phyloP scores from a whole-genome alignment of 1,140 invertebrate species.

The Ladona fulva region DNA sequence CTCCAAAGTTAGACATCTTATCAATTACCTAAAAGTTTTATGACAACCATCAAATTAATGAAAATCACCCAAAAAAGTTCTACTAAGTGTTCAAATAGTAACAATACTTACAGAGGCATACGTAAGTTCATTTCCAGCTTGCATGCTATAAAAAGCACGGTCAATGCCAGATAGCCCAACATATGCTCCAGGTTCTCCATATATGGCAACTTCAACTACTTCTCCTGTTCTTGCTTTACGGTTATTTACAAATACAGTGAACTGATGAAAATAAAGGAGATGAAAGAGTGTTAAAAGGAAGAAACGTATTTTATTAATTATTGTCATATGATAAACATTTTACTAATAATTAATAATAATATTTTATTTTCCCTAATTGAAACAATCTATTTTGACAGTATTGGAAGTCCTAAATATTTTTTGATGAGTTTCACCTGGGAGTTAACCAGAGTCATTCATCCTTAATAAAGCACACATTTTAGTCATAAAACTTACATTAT shows the following conservation, averaged over 20 bases:
- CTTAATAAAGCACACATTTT: too few relatives aligned
- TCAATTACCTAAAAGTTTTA: background rate
- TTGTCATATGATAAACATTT: too few relatives aligned
- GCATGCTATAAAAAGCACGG: constrained; percentile 80
- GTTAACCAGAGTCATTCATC: too few relatives aligned
- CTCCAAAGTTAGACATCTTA: constrained; percentile 53
- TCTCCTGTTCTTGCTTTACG: constrained; percentile 87
- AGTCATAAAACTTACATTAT: constrained; percentile 57
- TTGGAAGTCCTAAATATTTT: too few relatives aligned
- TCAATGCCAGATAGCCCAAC: constrained; percentile 83
- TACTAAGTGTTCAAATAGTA: background rate
- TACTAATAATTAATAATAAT: too few relatives aligned
- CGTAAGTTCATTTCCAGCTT: constrained; percentile 84
- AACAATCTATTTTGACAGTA: too few relatives aligned
- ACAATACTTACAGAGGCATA: constrained; percentile 61
- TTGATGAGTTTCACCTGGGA: too few relatives aligned
- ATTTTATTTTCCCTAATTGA: too few relatives aligned
- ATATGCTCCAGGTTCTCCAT: constrained; percentile 85
- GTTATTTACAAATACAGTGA: constrained; percentile 82
- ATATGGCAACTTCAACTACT: constrained; percentile 81
- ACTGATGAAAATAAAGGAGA: constrained; percentile 42
- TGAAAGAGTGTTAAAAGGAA: too few relatives aligned
- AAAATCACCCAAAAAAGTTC: background rate
- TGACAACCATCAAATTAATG: background rate
- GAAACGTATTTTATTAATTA: too few relatives aligned